phyloP scores from a whole-genome alignment of 2,797 vertebrate species.

The Aeoliscus strigatus region DNA sequence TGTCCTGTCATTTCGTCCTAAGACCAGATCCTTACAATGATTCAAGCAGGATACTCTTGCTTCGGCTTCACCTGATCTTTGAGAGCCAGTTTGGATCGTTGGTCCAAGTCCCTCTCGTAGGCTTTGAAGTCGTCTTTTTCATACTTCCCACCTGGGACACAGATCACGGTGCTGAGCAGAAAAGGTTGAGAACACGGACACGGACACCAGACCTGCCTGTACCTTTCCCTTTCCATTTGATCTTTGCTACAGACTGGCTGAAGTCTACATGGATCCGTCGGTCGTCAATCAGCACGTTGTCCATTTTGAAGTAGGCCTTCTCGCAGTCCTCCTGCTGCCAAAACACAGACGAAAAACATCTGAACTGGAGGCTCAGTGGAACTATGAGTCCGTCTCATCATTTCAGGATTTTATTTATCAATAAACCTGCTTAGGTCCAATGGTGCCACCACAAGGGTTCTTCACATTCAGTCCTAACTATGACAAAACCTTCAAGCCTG shows the following conservation, averaged over 20 bases:
- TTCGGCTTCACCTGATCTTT: slow-evolving; percentile 88
- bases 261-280: slow-evolving; percentile 96
- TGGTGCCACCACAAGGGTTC: too few species aligned
- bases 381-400: too few species aligned
- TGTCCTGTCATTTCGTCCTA: too few species aligned
- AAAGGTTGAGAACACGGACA: too few species aligned
- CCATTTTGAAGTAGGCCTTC: slow-evolving; percentile 98
- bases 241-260: slow-evolving; percentile 95
- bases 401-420: too few species aligned
- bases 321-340: slow-evolving; percentile 94
- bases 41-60: slow-evolving; percentile 98
- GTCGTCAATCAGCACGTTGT: slow-evolving; percentile 97
- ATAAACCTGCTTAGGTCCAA: too few species aligned
- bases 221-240: slow-evolving; percentile 98
- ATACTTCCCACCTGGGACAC: slow-evolving; percentile 84
- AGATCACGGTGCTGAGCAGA: neutral
- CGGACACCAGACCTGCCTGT: neutral
- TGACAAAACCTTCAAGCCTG: too few species aligned
- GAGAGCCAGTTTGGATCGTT: slow-evolving; percentile 82
- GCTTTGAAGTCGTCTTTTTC: slow-evolving; percentile 95
- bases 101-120: slow-evolving; percentile 86
- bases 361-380: too few species aligned
- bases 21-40: too few species aligned
- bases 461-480: too few species aligned
- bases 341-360: neutral